phyloP scores from a whole-genome alignment of 1,140 invertebrate genomes.

The Oedothorax gibbosus region DNA sequence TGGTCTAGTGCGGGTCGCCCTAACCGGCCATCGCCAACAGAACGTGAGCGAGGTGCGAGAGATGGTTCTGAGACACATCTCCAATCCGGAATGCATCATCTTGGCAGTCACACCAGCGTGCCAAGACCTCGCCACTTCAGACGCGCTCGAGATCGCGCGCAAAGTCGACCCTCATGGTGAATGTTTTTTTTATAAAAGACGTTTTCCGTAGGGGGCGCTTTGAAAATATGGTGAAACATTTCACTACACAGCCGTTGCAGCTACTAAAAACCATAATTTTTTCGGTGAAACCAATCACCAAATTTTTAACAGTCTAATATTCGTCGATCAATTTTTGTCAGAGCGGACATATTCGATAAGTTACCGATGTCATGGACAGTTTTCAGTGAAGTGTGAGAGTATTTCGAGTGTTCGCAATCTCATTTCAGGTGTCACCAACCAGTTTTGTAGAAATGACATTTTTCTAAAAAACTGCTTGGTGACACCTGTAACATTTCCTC shows the following conservation, averaged over 20 bases:
- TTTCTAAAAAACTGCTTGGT: too few species aligned
- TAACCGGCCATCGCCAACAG: slow-evolving; percentile 91
- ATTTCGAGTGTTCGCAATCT: too few species aligned
- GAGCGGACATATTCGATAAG: not conserved
- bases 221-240: not conserved
- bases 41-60: slow-evolving; percentile 92
- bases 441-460: too few species aligned
- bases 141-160: slow-evolving; percentile 93
- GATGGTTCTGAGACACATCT: slow-evolving; percentile 95
- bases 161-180: slow-evolving; percentile 86
- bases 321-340: not conserved
- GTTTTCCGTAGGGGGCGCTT: not conserved
- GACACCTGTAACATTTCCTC: too few species aligned
- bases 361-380: not conserved
- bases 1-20: slow-evolving; percentile 92
- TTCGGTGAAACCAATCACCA: not conserved
- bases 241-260: too few species aligned
- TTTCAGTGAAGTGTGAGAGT: too few species aligned
- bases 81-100: slow-evolving; percentile 91
- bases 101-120: slow-evolving; percentile 96
- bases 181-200: not conserved
- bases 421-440: too few species aligned
- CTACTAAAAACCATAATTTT: not conserved
- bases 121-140: slow-evolving; percentile 88
- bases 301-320: not conserved